Conservation (phyloP, 2,113 vertebrate genomes). For the Jaculus jaculus region DNA sequence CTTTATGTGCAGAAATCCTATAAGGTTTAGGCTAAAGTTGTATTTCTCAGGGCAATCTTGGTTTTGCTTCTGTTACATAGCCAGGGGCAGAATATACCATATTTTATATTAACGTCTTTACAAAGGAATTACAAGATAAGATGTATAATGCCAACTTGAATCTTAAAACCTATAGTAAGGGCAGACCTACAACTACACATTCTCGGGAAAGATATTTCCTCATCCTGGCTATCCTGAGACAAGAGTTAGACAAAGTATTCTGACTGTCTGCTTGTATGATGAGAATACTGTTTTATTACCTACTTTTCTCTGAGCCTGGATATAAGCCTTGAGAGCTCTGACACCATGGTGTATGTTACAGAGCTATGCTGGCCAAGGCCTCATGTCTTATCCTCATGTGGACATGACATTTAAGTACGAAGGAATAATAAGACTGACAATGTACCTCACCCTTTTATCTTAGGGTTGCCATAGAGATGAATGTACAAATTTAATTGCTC, state of each 20-base stretch:
- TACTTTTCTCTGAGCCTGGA: not conserved
- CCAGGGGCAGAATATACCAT: not conserved
- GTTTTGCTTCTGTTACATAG: slow-evolving; percentile 9
- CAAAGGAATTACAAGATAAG: not conserved
- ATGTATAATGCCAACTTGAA: not conserved
- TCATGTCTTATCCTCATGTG: not conserved
- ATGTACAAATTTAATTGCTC: not conserved
- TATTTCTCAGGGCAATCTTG: not conserved
- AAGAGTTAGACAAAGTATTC: not conserved
- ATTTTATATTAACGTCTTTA: slow-evolving; percentile 12
- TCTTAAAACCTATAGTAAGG: not conserved
- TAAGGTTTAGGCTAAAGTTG: not conserved
- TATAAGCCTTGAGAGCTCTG: not conserved
- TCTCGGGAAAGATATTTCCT: not conserved
- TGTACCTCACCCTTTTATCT: not conserved
- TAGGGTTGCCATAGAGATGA: not conserved
- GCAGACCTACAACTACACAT: not conserved
- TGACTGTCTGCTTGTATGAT: not conserved
- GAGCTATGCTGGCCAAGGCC: not conserved
- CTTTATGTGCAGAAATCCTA: slow-evolving; percentile 3
- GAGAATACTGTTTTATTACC: not conserved
- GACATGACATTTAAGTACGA: not conserved
- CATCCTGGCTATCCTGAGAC: not conserved
- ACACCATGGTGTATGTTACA: not conserved
- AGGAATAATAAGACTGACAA: not conserved